Evolutionary conservation across 1,140 invertebrate genomes (phyloP).

Genomic region (Bombus vancouverensis): DNA sequence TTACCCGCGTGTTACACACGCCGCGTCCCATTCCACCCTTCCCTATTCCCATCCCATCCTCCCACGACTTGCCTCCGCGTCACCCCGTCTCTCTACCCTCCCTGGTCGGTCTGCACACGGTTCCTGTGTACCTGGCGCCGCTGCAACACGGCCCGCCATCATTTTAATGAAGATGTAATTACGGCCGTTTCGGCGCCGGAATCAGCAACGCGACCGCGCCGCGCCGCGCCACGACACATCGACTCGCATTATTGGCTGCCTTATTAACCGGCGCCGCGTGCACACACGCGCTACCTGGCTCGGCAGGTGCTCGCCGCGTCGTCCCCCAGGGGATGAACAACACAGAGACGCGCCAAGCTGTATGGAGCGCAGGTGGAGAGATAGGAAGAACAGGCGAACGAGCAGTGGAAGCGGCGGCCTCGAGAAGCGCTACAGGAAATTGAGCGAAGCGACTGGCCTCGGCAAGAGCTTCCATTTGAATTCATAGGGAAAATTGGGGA

Average conservation of each 20-base stretch:
- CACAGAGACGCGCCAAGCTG: background rate
- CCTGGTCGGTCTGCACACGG: constrained; percentile 9
- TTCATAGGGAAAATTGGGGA: constrained; percentile 43
- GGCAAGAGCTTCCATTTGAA: constrained; percentile 6
- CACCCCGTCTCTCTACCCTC: background rate
- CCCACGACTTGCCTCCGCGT: background rate
- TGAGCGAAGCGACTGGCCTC: constrained; percentile 29
- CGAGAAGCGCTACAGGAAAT: constrained; percentile 34
- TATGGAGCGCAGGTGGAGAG: background rate
- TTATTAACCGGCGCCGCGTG: constrained; percentile 68
- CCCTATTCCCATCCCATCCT: background rate
- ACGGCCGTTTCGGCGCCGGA: constrained; percentile 75
- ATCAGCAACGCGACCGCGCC: constrained; percentile 72
- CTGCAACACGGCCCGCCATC: constrained; percentile 70
- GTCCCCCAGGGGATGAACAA: background rate
- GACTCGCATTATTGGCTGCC: constrained; percentile 74
- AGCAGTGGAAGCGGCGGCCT: background rate
- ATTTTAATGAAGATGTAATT: constrained; percentile 82
- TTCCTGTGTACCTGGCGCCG: constrained; percentile 59
- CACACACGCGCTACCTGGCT: constrained; percentile 28
- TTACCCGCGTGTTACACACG: constrained; percentile 40
- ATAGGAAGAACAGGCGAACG: background rate
- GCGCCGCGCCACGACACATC: constrained; percentile 58
- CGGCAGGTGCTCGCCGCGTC: constrained; percentile 20
- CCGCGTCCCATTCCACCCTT: background rate